Base-by-base conservation (phyloP, 2,888 invertebrate genomes). In the Diarsia mendica region DNA sequence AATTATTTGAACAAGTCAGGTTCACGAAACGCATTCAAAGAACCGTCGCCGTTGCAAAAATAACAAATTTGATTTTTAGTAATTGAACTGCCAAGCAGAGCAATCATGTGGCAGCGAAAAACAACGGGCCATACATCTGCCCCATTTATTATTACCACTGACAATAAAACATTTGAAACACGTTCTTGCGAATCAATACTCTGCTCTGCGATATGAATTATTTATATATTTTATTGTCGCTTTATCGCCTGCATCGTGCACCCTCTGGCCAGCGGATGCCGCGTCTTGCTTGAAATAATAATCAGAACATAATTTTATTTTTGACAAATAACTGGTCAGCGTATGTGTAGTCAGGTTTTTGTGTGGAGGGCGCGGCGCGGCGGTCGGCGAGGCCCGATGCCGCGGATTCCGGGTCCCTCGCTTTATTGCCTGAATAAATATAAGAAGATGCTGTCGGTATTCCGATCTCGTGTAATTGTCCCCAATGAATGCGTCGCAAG, bases 141-240 rank as follows among this genome's bases (percentile, higher is more conserved):
- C 89, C 93, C 95, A 94, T 95, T 95, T 95, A 96, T 95, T 95
- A 95, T 95, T 94, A 94, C 91, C 90, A 84, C 87, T 88, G 87
- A 89, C 92, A 94, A 95, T 95, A 96, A 95, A 96, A 95, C 95
- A 95, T 96, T 95, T 95, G 93, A 95, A 94, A 96, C 96, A 95
- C 96, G 96, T 96, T 95, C 95, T 95, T 95, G 94, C 91, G 95
- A 95, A 96, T 96, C 96, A 95, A 95, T 95, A 94, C 94, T 91
- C 90, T 90, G 90, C 91, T 92, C 90, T 89, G 84, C 89, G 80
- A 88, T 92, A 95, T 96, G 95, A 96, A 96, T 96, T 95, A 96
- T 96, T 95, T 92, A 96, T 96, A 91, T 94, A 92, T 95, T 95
- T 95, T 96, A 96, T 96, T 96, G 96, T 95, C 92, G 93, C 91